Base-by-base conservation (phyloP, 2,113 vertebrate species). In the Athene noctua region DNA sequence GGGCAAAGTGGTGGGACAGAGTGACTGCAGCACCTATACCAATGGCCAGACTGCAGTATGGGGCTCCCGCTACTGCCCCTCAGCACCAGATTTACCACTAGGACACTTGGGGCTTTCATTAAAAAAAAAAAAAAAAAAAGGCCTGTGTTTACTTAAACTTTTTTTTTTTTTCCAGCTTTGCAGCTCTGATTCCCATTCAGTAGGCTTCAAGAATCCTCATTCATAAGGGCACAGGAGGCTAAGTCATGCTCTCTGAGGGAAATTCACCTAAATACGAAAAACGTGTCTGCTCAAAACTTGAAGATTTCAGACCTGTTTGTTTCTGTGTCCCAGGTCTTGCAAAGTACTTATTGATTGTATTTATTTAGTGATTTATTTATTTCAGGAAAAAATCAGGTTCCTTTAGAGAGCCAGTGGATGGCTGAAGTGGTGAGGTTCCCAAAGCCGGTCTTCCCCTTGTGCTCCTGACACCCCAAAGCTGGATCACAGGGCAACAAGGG, bases 1-100 rank as follows among this genome's bases (percentile, higher is more conserved):
- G 2, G 14, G 14, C 2, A 4, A 4, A 1, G 9, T 8, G 32
- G 54, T 62, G 38, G 67, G 44, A 38, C 0, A 0, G 55, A 23
- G 34, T 34, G 23, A 17, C 59, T 49, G 61, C 91, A 88, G 82
- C 66, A 36, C 19, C 66, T 67, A 38, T 11, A 15, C 17, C 42
- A 10, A 19, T 1, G 2, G 40, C 68, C 51, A 61, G 42, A 13
- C 44, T n/a, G 36, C 3, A 4, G 57, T 62, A 34, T 4, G 9
- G 55, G 19, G 34, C 55, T 81, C 46, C 30, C 52, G 8, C 30
- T 47, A 42, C 66, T 0, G 0, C 30, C 34, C 66, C 15, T 7
- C 38, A 32, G 17, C 44, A 40, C 29, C 26, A 11, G 38, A 2
- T 49, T 51, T 73, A 32, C n/a, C 67, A 36, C 23, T 13, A 44